Base-by-base conservation (phyloP, 2,113 vertebrate species). In the Orthonyx spaldingii region DNA sequence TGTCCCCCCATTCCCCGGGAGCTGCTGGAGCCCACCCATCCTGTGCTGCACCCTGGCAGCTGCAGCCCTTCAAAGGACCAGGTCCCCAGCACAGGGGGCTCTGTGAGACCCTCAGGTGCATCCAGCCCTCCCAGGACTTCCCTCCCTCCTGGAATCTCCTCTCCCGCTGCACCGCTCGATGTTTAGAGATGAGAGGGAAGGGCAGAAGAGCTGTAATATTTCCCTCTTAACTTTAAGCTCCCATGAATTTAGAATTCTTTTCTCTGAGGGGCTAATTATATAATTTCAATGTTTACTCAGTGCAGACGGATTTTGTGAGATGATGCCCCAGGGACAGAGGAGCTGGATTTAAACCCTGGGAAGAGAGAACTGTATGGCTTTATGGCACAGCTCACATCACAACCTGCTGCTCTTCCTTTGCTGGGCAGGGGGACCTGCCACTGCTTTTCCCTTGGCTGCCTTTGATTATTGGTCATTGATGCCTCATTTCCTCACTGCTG, bases 201-300 rank as follows among this genome's bases (percentile, higher is more conserved):
- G 71, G 60, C 1, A 32, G 87, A 77, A 82, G 85, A 91, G 74
- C 81, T 65, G 63, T 55, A 81, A 91, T 90, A 94, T 94, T 89
- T 90, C 94, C 76, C 78, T 93, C 95, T 89, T 81, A 86, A 89
- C 84, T 96, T 95, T 53, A 89, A 96, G 76, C 70, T 95, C 90
- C 92, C 59, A 47, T 60, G 90, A 93, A 94, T 96, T 92, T 35
- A 59, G 93, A 95, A 90, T 66, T 71, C 83, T 94, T 87, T 92
- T 27, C 95, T 96, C 93, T 47, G 75, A 91, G 94, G 96, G 92
- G 90, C 97, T 96, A 94, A 97, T 96, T 92, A 95, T 87, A 76
- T 95, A 92, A 97, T 96, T 93, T 89, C 97, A 87, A 80, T 91
- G 95, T 97, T 96, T 96, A 94, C 96, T 97, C 95, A 84, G 84